A percentile compares a stretch with the other conserved stretches of the same genome.
phyloP scores from a whole-genome alignment of 2,113 vertebrate species.

The Hypanus sabinus region DNA sequence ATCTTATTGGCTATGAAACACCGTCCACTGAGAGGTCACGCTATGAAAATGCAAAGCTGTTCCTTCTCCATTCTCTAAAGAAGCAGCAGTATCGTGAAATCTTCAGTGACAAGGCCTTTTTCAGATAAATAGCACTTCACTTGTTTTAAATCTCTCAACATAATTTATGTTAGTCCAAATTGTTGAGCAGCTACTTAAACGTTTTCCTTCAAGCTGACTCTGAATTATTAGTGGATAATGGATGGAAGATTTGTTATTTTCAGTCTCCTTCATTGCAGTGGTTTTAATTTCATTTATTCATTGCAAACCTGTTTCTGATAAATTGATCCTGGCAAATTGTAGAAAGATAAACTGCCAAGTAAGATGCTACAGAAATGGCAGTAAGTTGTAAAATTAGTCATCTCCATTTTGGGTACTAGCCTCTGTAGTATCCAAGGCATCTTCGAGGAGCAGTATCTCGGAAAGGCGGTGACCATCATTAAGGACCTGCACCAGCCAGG shows the following conservation, averaged over 20 bases:
- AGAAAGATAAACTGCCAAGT: not conserved
- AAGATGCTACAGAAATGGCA: not conserved
- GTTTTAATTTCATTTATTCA: conserved; percentile 17
- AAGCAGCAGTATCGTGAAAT: not conserved
- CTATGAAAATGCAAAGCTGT: not conserved
- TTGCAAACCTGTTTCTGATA: not conserved
- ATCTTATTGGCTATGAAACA: not conserved
- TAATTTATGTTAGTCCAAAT: not conserved
- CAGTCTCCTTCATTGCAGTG: not conserved
- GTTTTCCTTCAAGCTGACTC: not conserved
- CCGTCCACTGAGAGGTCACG: not conserved
- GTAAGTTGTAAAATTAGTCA: too few species aligned
- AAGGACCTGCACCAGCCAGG: too few species aligned
- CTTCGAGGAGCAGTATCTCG: too few species aligned
- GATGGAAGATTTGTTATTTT: not conserved
- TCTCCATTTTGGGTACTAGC: too few species aligned
- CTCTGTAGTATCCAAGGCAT: too few species aligned
- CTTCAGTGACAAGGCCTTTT: not conserved
- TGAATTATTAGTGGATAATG: not conserved
- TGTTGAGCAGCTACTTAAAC: not conserved
- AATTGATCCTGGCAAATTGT: not conserved
- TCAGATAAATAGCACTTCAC: not conserved
- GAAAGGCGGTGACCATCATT: too few species aligned
- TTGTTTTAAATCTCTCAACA: not conserved
- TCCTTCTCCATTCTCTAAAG: not conserved